Evolutionary conservation across 1,140 invertebrate genomes (phyloP).

Genomic region (Metopolophium dirhodum): DNA sequence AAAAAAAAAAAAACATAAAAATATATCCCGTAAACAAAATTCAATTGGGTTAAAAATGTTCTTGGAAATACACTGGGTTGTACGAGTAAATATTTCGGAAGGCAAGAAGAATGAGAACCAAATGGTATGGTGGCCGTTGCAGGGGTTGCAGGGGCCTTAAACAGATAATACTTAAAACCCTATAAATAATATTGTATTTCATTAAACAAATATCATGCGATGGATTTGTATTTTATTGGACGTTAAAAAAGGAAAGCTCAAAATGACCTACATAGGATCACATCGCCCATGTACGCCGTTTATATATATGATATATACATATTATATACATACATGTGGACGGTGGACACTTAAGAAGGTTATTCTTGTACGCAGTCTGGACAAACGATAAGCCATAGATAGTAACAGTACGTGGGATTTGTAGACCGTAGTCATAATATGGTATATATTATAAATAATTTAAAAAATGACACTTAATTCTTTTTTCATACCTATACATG

Average conservation of each 20-base stretch:
- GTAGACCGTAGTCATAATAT: background rate
- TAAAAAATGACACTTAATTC: background rate
- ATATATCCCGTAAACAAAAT: background rate
- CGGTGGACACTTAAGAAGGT: background rate
- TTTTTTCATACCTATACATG: background rate
- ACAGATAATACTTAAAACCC: background rate
- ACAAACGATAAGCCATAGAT: background rate
- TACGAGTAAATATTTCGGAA: background rate
- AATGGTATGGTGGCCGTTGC: background rate
- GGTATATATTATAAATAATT: constrained; percentile 8
- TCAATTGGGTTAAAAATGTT: background rate
- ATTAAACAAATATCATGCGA: background rate
- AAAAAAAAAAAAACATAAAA: background rate
- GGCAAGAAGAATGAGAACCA: background rate
- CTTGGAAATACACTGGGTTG: background rate
- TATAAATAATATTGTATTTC: constrained; percentile 5
- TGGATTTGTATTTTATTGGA: background rate
- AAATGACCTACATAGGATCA: background rate
- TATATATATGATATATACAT: background rate
- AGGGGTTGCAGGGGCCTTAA: background rate
- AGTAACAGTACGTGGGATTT: background rate
- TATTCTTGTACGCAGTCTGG: background rate
- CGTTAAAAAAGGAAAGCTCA: background rate
- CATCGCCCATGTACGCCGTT: background rate
- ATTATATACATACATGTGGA: background rate